Evolutionary conservation across 2,113 vertebrate species (phyloP).

Genomic region (Macroglossus sobrinus): DNA sequence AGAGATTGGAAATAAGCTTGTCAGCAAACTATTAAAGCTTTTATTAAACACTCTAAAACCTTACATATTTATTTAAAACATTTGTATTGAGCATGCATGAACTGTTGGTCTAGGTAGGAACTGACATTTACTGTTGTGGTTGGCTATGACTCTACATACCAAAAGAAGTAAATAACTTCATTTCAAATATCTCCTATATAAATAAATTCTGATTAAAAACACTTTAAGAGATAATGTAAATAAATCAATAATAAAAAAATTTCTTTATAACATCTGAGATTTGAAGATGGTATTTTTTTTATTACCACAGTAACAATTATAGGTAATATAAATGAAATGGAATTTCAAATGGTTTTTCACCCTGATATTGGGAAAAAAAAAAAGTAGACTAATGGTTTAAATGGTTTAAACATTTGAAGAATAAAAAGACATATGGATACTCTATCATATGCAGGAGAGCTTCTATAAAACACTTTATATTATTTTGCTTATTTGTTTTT

Average conservation of each 20-base stretch:
- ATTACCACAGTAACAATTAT: conserved; percentile 40
- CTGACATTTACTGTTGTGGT: conserved; percentile 57
- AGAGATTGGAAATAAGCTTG: conserved; percentile 67
- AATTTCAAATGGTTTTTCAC: conserved; percentile 35
- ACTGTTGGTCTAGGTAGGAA: conserved; percentile 43
- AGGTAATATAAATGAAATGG: neutral
- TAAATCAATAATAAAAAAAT: conserved; percentile 67
- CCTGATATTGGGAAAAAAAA: conserved; percentile 32
- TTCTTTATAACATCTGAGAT: conserved; percentile 59
- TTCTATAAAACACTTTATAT: conserved; percentile 43
- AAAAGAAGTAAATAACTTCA: conserved; percentile 52
- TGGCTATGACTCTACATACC: conserved; percentile 24
- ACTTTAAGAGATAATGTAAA: conserved; percentile 72
- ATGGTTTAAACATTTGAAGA: conserved; percentile 49
- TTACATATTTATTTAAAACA: conserved; percentile 68
- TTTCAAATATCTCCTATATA: conserved; percentile 60
- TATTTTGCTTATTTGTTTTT: conserved; percentile 29
- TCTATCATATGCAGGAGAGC: conserved; percentile 1
- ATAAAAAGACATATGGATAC: conserved; percentile 18
- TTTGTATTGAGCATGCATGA: conserved; percentile 44
- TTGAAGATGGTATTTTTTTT: conserved; percentile 44
- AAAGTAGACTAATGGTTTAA: conserved; percentile 38
- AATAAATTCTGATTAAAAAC: conserved; percentile 73
- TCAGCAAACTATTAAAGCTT: conserved; percentile 66
- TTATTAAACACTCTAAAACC: conserved; percentile 71